These are phyloP conservation scores for Liopterus haemorrhoidalis DNA, from an alignment of 2,888 invertebrate species.

Conservation along the genomic window DNA sequence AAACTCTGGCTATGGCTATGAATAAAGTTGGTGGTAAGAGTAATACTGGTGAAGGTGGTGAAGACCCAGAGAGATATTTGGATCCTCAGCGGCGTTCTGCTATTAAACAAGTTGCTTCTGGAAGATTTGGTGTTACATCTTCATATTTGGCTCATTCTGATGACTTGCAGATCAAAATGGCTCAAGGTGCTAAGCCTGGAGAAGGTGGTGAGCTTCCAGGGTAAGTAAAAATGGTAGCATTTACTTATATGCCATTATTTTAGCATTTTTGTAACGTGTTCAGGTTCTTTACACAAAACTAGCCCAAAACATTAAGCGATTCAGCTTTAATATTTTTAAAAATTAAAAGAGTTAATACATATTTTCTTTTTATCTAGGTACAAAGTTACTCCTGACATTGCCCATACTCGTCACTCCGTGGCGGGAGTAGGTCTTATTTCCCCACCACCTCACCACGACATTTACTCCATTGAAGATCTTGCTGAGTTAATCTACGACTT, in stretches of 20 bases:
- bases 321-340: slow-evolving; percentile 6
- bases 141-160: slow-evolving; percentile 96
- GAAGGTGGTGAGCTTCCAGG: slow-evolving; percentile 96
- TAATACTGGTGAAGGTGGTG: slow-evolving; percentile 98
- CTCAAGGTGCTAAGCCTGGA: slow-evolving; percentile 97
- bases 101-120: slow-evolving; percentile 98
- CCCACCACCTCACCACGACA: slow-evolving; percentile 99
- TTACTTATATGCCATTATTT: not conserved
- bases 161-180: slow-evolving; percentile 99
- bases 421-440: slow-evolving; percentile 96
- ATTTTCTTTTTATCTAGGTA: slow-evolving; percentile 42
- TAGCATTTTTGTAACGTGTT: not conserved
- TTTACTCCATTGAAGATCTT: slow-evolving; percentile 98
- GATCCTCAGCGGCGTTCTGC: slow-evolving; percentile 76
- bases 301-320: not conserved
- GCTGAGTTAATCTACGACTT: slow-evolving; percentile 97
- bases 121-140: slow-evolving; percentile 96
- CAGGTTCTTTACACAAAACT: not conserved
- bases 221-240: slow-evolving; percentile 29
- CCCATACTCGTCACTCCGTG: slow-evolving; percentile 90
- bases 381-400: slow-evolving; percentile 92
- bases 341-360: slow-evolving; percentile 7
- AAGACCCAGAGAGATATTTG: slow-evolving; percentile 73
- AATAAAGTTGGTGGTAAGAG: slow-evolving; percentile 77
- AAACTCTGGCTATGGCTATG: slow-evolving; percentile 94